phyloP scores from a whole-genome alignment of 2,113 vertebrate species.

The Antechinus flavipes region DNA sequence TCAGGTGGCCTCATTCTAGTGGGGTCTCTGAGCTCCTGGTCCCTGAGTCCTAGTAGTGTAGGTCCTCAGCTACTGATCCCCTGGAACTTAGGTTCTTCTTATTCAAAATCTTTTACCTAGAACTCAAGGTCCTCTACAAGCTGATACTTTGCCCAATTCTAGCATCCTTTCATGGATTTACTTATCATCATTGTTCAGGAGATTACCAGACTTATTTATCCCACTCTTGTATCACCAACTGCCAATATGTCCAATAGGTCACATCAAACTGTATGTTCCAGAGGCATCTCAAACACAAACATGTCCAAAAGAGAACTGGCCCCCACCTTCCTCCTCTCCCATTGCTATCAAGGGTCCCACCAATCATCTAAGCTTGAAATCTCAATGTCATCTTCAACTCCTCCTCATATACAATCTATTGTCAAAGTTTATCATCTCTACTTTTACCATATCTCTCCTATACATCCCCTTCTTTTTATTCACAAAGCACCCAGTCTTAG shows the following conservation, averaged over 20 bases:
- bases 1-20: neutral
- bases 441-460: neutral
- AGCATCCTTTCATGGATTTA: neutral
- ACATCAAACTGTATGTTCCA: neutral
- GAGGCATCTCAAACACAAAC: no score
- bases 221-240: neutral
- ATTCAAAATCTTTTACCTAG: neutral
- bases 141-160: neutral
- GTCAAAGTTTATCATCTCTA: neutral
- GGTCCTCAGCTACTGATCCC: neutral
- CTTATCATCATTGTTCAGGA: neutral
- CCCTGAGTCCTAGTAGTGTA: neutral
- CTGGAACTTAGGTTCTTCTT: neutral
- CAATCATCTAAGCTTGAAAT: neutral
- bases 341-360: neutral
- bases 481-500: neutral
- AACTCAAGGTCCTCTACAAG: neutral
- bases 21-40: neutral
- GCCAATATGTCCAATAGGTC: neutral
- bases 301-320: no score
- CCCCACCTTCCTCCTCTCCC: neutral
- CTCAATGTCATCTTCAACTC: neutral
- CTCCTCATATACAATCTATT: neutral
- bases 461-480: neutral
- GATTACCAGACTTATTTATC: neutral